phyloP scores from a whole-genome alignment of 2,113 vertebrate species.

The Gambusia holbrooki region DNA sequence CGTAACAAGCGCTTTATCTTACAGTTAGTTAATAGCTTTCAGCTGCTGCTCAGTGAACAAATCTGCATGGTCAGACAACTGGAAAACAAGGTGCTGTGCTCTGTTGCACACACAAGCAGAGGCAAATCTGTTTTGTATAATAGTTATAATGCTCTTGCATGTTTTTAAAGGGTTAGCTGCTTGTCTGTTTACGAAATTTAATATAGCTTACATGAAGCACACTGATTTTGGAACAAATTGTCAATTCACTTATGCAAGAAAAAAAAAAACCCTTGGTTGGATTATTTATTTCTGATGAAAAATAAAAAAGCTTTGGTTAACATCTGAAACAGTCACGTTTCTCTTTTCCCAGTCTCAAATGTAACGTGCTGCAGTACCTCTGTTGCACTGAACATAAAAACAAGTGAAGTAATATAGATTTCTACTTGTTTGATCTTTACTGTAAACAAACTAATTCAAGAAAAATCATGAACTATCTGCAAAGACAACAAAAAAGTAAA shows the following conservation, averaged over 20 bases:
- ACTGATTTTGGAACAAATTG: not conserved
- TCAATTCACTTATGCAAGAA: not conserved
- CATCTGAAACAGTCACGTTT: not conserved
- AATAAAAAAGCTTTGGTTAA: not conserved
- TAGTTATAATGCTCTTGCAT: slow-evolving; percentile 4
- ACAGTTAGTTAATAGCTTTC: slow-evolving; percentile 6
- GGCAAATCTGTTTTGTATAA: slow-evolving; percentile 21
- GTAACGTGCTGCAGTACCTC: not conserved
- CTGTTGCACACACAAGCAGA: slow-evolving; percentile 1
- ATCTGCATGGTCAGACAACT: slow-evolving; percentile 15
- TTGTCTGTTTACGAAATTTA: not conserved
- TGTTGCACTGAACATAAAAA: not conserved
- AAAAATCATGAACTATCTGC: no score
- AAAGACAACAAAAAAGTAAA: no score
- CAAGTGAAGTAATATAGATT: no score
- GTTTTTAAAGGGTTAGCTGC: slow-evolving; percentile 18
- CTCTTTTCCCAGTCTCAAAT: not conserved
- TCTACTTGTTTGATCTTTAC: no score
- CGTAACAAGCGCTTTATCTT: not conserved
- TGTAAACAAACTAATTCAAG: no score
- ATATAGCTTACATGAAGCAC: not conserved
- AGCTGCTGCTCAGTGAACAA: slow-evolving; percentile 19
- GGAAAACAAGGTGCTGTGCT: slow-evolving; percentile 1
- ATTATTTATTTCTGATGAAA: not conserved
- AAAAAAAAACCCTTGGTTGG: no score